Percentiles rank a stretch among this genome's conserved stretches.
These are phyloP conservation scores for Aurelia sp. DNA, from an alignment of 30 jellyfish, hydroid and myxozoan genomes.

Conservation along the genomic window DNA sequence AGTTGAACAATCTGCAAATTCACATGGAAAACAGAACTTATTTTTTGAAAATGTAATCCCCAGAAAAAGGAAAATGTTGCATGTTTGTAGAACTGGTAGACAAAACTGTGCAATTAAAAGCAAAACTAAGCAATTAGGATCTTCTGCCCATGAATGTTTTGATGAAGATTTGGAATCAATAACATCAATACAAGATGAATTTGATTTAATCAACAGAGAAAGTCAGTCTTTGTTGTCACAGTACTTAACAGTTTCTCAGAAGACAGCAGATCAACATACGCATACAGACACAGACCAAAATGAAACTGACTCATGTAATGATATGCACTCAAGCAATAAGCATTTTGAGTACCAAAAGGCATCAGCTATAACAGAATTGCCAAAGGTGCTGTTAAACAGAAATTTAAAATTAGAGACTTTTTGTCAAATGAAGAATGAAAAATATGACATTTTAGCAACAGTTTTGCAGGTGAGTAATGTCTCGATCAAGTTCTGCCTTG, in stretches of 20 bases:
- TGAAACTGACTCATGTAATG: not conserved
- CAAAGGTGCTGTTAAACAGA: not conserved
- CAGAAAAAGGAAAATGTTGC: no score
- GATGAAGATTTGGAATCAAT: not conserved
- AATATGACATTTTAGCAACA: slow-evolving; percentile 16
- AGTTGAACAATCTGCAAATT: no score
- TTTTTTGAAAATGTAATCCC: no score
- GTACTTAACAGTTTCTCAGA: not conserved
- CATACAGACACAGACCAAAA: not conserved
- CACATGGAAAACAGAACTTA: no score
- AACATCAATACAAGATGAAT: slow-evolving; percentile 23
- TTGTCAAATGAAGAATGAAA: slow-evolving; percentile 11
- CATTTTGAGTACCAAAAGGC: no score
- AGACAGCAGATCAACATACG: not conserved
- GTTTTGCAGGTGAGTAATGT: slow-evolving; percentile 34
- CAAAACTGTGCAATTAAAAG: no score
- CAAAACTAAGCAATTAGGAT: no score
- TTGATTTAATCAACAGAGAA: not conserved
- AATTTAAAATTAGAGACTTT: slow-evolving; percentile 1
- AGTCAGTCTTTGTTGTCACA: slow-evolving; percentile 20
- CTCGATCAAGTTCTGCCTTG: no score
- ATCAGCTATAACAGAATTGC: not conserved
- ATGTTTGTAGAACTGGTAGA: no score
- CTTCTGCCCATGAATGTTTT: not conserved
- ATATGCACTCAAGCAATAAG: not conserved